Evolutionary conservation across 1,140 invertebrate species (phyloP).

Genomic region (Dinoponera quadriceps): DNA sequence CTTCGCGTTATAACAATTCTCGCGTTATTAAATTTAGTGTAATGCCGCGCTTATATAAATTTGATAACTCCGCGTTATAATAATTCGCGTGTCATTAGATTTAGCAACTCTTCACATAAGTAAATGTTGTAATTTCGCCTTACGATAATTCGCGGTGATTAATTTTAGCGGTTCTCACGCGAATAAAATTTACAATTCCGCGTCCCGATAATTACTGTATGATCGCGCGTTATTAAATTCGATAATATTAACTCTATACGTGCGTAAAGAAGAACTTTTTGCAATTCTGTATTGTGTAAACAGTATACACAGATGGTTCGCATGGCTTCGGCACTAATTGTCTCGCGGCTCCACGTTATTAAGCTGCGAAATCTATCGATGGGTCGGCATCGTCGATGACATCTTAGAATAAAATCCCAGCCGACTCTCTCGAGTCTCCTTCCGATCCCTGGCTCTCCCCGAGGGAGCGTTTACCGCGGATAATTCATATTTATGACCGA

Average conservation of each 20-base stretch:
- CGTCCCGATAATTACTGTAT: too few species aligned
- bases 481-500: conserved; percentile 86
- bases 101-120: conserved; percentile 38
- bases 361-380: conserved; percentile 17
- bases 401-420: conserved; percentile 58
- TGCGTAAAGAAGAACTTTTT: too few species aligned
- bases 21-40: conserved; percentile 57
- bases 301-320: too few species aligned
- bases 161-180: not conserved
- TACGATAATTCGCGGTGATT: conserved; percentile 24
- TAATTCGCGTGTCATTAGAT: conserved; percentile 53
- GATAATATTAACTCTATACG: not conserved
- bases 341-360: not conserved
- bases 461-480: conserved; percentile 84
- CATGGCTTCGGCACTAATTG: not conserved
- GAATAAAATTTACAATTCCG: too few species aligned
- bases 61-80: conserved; percentile 43
- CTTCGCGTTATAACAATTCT: not conserved
- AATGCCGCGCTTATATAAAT: conserved; percentile 37
- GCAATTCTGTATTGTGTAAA: too few species aligned
- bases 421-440: conserved; percentile 55
- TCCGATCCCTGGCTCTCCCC: conserved; percentile 66
- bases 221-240: not conserved
- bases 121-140: conserved; percentile 22
- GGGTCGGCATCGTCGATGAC: conserved; percentile 9